Conservation (phyloP, 2,797 vertebrate species). For the Lacerta bilineata region DNA sequence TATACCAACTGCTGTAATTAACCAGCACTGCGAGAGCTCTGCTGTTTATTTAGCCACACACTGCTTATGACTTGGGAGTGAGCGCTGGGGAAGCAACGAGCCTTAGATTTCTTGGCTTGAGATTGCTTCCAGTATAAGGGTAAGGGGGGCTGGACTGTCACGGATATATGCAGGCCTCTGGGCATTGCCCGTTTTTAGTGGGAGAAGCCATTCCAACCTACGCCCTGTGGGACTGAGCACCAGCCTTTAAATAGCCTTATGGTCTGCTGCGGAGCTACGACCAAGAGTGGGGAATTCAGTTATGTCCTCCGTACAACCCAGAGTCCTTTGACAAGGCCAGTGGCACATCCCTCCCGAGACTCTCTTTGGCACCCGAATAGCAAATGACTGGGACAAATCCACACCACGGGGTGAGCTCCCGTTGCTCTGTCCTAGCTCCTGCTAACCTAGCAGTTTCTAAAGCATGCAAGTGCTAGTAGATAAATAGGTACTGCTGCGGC, state of each 20-base stretch:
- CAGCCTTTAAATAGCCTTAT: too few species aligned
- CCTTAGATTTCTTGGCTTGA: neutral
- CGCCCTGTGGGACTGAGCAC: too few species aligned
- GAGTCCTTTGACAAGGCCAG: neutral
- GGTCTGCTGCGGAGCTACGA: too few species aligned
- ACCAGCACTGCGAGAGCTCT: slow-evolving; percentile 49
- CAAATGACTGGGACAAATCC: neutral
- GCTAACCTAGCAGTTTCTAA: too few species aligned
- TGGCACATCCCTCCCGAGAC: neutral
- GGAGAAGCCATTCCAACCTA: neutral
- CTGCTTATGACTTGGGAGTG: slow-evolving; percentile 12
- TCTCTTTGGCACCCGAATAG: neutral
- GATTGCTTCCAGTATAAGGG: neutral
- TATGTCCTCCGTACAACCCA: neutral
- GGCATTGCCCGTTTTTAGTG: neutral
- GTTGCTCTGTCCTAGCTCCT: too few species aligned
- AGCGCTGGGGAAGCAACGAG: neutral
- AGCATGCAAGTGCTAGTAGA: too few species aligned
- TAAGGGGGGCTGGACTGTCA: neutral
- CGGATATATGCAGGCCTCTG: neutral
- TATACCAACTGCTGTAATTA: slow-evolving; percentile 65
- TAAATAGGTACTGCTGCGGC: too few species aligned
- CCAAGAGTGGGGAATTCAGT: neutral
- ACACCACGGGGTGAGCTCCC: too few species aligned
- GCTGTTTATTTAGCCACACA: slow-evolving; percentile 46